Evolutionary conservation across 2,113 vertebrate genomes (phyloP), one percentile per base, ranked within the genome.

Genomic region (Forbesichthys agassizii): DNA sequence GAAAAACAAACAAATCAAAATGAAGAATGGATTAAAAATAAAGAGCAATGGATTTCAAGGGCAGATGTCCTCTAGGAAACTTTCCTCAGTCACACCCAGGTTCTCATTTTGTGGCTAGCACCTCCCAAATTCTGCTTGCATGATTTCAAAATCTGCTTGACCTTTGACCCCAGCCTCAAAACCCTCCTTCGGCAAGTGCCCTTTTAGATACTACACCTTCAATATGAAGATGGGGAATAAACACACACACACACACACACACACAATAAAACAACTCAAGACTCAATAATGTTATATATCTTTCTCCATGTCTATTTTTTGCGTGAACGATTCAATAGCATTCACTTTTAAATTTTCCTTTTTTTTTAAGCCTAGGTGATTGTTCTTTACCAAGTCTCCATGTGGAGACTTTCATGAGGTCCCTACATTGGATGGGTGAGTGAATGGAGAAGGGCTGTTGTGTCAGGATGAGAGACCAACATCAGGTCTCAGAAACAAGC

Each of bases 171-270:
- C 64, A 77, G 74, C 81, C 75, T 68, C 73, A 78, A 81, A 61
- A 73, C 66, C 48, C 54, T 65, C 70, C 75, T 72, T 78, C 63
- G 81, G 80, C 81, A 84, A 80, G 84, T 91, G 88, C 81, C 84
- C 79, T 90, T 87, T 94, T 91, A 88, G 87, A 92, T 95, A 96
- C 95, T 92, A 88, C 93, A 94, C 94, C 97, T 98, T 98, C 97
- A 98, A 98, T 98, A 98, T 98, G 97, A 98, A 98, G 97, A 96
- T 93, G 93, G 84, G 82, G 90, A 74, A 90, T 83, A 85, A 86
- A 33, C 18, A 33, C 20, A 33, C 20, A 47, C 8, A 27, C 27
- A 27, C 27, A 33, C 18, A 33, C 56, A 33, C 71, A 54, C 53
- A 4, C 36, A 42, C 36, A 8, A 8, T 42, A 42, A 42, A 42